Conservation (phyloP, 1,140 invertebrate species). For the Chymomyza costata region DNA sequence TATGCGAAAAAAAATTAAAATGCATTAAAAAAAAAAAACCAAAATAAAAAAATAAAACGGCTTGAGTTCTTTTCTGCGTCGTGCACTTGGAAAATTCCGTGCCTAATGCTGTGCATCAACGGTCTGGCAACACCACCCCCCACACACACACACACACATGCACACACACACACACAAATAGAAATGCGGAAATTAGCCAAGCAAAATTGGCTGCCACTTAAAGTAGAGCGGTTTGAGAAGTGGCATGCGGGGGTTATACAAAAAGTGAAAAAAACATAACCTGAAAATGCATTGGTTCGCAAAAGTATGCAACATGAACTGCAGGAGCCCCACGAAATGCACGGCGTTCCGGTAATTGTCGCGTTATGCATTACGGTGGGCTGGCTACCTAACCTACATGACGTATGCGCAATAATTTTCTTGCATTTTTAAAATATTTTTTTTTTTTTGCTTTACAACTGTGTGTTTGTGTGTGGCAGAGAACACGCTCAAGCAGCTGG, state of each 20-base stretch:
- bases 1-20: not conserved
- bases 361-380: too few species aligned
- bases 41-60: too few species aligned
- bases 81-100: too few species aligned
- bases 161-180: slow-evolving; percentile 17
- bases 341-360: slow-evolving; percentile 68
- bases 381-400: slow-evolving; percentile 44
- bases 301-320: slow-evolving; percentile 55
- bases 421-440: too few species aligned
- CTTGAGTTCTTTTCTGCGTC: too few species aligned
- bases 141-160: slow-evolving; percentile 16
- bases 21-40: not conserved
- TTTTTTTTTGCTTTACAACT: slow-evolving; percentile 2
- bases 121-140: too few species aligned
- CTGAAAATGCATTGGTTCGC: slow-evolving; percentile 29
- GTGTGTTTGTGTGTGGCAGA: slow-evolving; percentile 10
- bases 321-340: slow-evolving; percentile 55
- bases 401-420: slow-evolving; percentile 66
- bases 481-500: slow-evolving; percentile 60
- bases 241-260: too few species aligned
- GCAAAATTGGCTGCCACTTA: slow-evolving; percentile 36
- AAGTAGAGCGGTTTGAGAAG: too few species aligned
- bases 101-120: too few species aligned
- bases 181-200: too few species aligned
- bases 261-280: too few species aligned